These are phyloP conservation scores for Dione juno DNA, from an alignment of 2,888 invertebrate genomes.

Conservation along the genomic window DNA sequence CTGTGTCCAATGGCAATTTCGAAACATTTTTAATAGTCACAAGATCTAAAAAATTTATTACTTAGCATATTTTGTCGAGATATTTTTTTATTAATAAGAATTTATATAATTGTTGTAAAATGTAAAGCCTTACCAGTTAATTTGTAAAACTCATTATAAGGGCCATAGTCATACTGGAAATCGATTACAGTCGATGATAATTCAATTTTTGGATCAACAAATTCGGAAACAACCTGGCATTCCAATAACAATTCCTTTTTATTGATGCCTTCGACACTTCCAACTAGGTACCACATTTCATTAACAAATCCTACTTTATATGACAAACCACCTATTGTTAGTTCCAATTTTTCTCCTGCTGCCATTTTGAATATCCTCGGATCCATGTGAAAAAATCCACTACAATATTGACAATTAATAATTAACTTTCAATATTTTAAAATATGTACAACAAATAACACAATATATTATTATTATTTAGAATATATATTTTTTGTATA, in stretches of 20 bases:
- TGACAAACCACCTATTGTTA: conserved; percentile 68
- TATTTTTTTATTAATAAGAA: not conserved
- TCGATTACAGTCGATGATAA: conserved; percentile 75
- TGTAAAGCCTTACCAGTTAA: conserved; percentile 65
- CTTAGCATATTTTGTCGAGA: not conserved
- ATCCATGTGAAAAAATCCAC: conserved; percentile 74
- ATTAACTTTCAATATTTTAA: too few relatives aligned
- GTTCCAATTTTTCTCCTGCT: conserved; percentile 69
- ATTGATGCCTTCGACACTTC: conserved; percentile 79
- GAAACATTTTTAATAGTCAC: conserved; percentile 82
- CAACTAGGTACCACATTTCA: conserved; percentile 84
- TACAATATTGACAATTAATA: conserved; percentile 48
- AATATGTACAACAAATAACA: too few relatives aligned
- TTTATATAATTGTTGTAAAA: not conserved
- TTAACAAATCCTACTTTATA: conserved; percentile 68
- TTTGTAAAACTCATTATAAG: conserved; percentile 71
- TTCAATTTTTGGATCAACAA: conserved; percentile 83
- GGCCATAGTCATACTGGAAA: conserved; percentile 79
- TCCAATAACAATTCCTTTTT: conserved; percentile 80
- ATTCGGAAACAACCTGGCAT: conserved; percentile 79
- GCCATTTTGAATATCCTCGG: conserved; percentile 75
- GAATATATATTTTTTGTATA: too few relatives aligned
- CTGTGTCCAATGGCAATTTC: conserved; percentile 74
- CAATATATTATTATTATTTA: too few relatives aligned
- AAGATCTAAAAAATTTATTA: conserved; percentile 66